Base-by-base conservation (phyloP, 2,888 invertebrate genomes). In the Meganola albula region DNA sequence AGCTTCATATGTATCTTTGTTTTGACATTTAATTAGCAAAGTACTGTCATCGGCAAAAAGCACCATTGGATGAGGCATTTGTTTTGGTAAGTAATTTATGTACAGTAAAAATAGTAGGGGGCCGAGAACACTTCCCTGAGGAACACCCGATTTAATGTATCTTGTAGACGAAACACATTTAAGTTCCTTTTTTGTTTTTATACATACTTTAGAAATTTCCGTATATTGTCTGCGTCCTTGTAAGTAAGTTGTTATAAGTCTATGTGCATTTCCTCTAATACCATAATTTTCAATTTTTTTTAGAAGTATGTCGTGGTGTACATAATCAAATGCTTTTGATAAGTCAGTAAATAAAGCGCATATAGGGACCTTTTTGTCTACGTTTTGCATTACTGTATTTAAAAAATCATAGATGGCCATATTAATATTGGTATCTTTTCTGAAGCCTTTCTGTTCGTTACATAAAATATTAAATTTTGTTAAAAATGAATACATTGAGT, bases 401-500 rank as follows among this genome's bases (percentile, higher is more conserved):
- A 27, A 11, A 6, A 27, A 20, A 10, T 27, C 27, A 27, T 20
- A 27, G 8, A 27, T 18, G 4, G 27, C 27, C 11, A 7, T 20
- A 11, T 27, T 27, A 8, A 27, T 27, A 9, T 2, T 20, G 10
- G 18, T 27, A 20, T 20, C 11, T 16, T 27, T 27, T 11, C 27
- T 2, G 6, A 27, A 27, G 4, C 27, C 26, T 10, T 12, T 31
- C 11, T 20, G 27, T 16, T 27, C 27, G 1, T 10, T n/a, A 27
- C 26, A 12, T 8, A 26, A 16, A 12, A 14, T 26, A 16, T 26
- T 13, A 14, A 10, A 16, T 26, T 16, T 26, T 4, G 26, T 2
- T 14, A 26, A 8, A 9, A 26, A 26, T 5, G 2, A 53, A 3
- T 37, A 41, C 23, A 27, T 8, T 8, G 14, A 26, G 6, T 26